Conservation (phyloP, 2,113 vertebrate genomes). For the Shinisaurus crocodilurus region DNA sequence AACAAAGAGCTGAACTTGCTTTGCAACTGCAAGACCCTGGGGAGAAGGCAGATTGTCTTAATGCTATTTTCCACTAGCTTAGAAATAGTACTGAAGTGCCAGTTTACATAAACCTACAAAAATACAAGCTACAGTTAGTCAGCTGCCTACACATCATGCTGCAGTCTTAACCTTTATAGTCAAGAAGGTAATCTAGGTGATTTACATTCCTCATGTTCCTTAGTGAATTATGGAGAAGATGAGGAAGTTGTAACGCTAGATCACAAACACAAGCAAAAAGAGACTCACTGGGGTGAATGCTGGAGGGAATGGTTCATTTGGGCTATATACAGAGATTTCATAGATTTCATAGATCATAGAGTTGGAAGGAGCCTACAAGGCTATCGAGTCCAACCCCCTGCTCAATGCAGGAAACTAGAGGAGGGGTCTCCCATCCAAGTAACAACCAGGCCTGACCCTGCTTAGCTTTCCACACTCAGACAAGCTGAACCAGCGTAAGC, state of each 20-base stretch:
- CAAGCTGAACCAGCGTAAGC: too few relatives aligned
- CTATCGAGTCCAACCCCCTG: too few relatives aligned
- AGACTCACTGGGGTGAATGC: not conserved
- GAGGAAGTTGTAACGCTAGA: not conserved
- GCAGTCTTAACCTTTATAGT: not conserved
- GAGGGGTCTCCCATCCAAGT: too few relatives aligned
- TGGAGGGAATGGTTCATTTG: not conserved
- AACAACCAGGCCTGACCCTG: too few relatives aligned
- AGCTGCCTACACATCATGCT: not conserved
- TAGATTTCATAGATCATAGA: too few relatives aligned
- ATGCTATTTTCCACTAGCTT: not conserved
- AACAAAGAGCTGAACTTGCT: not conserved
- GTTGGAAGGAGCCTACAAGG: too few relatives aligned
- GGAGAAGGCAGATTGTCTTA: not conserved
- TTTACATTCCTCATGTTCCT: not conserved
- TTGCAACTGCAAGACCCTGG: constrained; percentile 8
- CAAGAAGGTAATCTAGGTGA: not conserved
- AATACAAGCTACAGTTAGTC: not conserved
- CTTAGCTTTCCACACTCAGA: too few relatives aligned
- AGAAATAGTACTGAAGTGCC: constrained; percentile 22
- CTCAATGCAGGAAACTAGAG: too few relatives aligned
- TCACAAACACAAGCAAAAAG: not conserved
- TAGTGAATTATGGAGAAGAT: not conserved
- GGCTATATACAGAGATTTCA: not conserved
- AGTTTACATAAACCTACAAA: not conserved